These are phyloP conservation scores for Telmatochromis sp. DNA, from an alignment of 2,113 vertebrate genomes.

Conservation along the genomic window DNA sequence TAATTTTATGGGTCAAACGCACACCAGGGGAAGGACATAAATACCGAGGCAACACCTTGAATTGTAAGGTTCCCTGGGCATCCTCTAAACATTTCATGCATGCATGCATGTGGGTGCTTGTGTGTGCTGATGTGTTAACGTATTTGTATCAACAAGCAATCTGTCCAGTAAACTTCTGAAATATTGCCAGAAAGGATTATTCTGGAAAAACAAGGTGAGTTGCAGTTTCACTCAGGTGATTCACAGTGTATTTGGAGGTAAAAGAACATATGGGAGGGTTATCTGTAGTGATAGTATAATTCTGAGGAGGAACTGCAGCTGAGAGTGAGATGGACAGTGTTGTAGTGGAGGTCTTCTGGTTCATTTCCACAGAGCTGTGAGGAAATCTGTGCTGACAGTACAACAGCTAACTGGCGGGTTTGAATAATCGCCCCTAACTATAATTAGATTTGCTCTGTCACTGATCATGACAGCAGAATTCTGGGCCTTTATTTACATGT, in stretches of 20 bases:
- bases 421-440: neutral
- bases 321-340: neutral
- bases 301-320: neutral
- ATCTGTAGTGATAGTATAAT: slow-evolving; percentile 16
- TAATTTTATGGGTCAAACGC: slow-evolving; percentile 47
- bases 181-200: neutral
- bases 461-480: neutral
- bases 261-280: neutral
- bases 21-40: slow-evolving; percentile 22
- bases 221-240: neutral
- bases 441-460: neutral
- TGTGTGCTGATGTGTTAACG: neutral
- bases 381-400: neutral
- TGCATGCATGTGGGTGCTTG: neutral
- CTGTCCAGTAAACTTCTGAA: neutral
- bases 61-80: neutral
- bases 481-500: neutral
- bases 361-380: neutral
- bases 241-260: neutral
- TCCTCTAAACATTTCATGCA: neutral
- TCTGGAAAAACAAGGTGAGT: neutral
- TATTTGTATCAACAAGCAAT: neutral
- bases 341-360: neutral
- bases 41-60: slow-evolving; percentile 31
- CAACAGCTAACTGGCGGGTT: neutral